Base-by-base conservation (phyloP, 2,797 vertebrate species). In the Peromyscus aztecus region DNA sequence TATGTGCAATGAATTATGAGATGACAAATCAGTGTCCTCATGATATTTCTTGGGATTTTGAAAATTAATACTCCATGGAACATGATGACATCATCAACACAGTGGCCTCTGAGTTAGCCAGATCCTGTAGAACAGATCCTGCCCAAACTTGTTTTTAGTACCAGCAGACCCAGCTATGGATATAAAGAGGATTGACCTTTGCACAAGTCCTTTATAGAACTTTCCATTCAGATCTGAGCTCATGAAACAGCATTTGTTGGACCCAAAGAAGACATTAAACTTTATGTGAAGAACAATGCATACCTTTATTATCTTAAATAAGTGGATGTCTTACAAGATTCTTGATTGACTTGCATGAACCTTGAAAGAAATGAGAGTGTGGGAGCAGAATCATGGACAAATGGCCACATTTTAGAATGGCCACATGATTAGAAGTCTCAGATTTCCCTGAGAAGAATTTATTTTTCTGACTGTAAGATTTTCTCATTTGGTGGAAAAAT, bases 11-110 rank as follows among this genome's bases (percentile, higher is more conserved):
- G 83, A 94, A 90, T 71, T 95, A 55, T 16, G 52, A 94, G 65
- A 40, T 57, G 89, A 59, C 63, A 69, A 89, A 52, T 65, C 93
- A 90, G 37, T 84, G 34, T 82, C 80, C 67, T 95, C 19, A 2
- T 73, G 19, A 5, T 61, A 82, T 40, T 67, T 77, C 91, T 93
- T 59, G 92, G 76, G 65, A 93, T 61, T 96, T 76, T 95, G 80
- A 90, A 95, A 97, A 95, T 86, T 69, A 92, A 19, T 86, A 57
- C 89, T 95, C 34, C 12, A 19, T 65, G 71, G 69, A 91, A 55
- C 76, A 59, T 83, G 87, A 81, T 96, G 95, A 97, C 85, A n/a
- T 96, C 89, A 90, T 82, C 65, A 93, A n/a, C 37, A 76, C 84
- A 82, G 63, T 90, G 94, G 90, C 59, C 86, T 94, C 83, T 19